These are phyloP conservation scores for Drosophila takahashii DNA, from an alignment of 1,140 invertebrate species.

Conservation along the genomic window DNA sequence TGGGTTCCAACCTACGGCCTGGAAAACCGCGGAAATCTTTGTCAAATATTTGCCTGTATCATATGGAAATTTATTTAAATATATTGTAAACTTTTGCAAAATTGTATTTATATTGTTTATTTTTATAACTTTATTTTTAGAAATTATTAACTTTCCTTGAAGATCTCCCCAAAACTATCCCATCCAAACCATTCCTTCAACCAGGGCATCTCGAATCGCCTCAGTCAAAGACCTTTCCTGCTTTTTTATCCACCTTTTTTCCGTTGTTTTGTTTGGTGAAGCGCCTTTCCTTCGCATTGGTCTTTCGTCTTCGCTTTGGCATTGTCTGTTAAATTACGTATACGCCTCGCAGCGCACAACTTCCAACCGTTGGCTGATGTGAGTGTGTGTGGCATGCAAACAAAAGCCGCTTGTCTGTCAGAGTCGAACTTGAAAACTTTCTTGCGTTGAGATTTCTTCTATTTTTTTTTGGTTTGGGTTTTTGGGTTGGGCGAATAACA, in stretches of 20 bases:
- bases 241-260: conserved; percentile 47
- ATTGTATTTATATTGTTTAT: neutral
- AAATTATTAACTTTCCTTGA: neutral
- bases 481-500: conserved; percentile 6
- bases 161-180: conserved; percentile 5
- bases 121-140: neutral
- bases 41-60: neutral
- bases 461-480: conserved; percentile 7
- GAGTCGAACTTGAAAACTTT: conserved; percentile 77
- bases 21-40: conserved; percentile 1
- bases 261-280: conserved; percentile 42
- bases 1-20: neutral
- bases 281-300: conserved; percentile 48
- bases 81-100: neutral
- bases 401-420: conserved; percentile 78
- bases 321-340: conserved; percentile 81
- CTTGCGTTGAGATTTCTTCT: conserved; percentile 69
- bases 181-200: conserved; percentile 10
- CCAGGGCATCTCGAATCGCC: conserved; percentile 40
- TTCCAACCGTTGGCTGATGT: conserved; percentile 41
- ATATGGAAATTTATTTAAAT: neutral
- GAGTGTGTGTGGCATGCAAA: conserved; percentile 64
- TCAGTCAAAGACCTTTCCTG: conserved; percentile 76
- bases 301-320: conserved; percentile 41
- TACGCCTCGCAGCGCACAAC: conserved; percentile 72